These are phyloP conservation scores for Halcyon badia DNA, from an alignment of 2,797 vertebrate species.

Conservation along the genomic window DNA sequence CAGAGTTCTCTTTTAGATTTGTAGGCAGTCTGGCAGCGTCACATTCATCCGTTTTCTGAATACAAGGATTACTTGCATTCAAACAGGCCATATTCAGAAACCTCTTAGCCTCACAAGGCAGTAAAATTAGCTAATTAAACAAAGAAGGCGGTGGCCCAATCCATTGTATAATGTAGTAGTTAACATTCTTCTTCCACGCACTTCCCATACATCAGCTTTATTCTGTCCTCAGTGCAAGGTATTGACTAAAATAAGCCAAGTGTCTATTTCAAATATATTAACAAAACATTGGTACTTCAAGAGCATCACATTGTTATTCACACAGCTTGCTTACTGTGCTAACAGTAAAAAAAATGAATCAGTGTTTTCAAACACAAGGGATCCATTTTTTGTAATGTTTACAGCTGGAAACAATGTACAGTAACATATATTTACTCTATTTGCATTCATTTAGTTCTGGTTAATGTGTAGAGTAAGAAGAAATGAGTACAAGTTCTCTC, in stretches of 20 bases:
- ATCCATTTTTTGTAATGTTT: conserved; percentile 11
- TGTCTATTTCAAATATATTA: neutral
- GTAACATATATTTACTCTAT: neutral
- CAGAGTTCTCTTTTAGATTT: neutral
- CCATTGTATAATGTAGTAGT: neutral
- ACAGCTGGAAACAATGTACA: neutral
- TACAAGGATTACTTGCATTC: neutral
- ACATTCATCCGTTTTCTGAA: neutral
- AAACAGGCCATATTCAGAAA: neutral
- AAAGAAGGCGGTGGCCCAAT: neutral
- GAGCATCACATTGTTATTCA: neutral
- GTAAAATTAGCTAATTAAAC: neutral
- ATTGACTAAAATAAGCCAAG: neutral
- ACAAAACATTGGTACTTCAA: neutral
- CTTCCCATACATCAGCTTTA: neutral
- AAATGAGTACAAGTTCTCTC: neutral
- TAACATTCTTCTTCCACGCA: neutral
- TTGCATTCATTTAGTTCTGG: conserved; percentile 4
- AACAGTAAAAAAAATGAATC: neutral
- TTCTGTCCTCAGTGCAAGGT: neutral
- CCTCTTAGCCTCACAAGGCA: neutral
- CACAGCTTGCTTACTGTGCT: neutral
- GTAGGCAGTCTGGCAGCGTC: neutral
- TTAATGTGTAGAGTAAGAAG: neutral
- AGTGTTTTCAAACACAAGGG: neutral